Evolutionary conservation across 2,113 vertebrate species (phyloP), one percentile per base, ranked within the genome.

Genomic region (Apus apus): DNA sequence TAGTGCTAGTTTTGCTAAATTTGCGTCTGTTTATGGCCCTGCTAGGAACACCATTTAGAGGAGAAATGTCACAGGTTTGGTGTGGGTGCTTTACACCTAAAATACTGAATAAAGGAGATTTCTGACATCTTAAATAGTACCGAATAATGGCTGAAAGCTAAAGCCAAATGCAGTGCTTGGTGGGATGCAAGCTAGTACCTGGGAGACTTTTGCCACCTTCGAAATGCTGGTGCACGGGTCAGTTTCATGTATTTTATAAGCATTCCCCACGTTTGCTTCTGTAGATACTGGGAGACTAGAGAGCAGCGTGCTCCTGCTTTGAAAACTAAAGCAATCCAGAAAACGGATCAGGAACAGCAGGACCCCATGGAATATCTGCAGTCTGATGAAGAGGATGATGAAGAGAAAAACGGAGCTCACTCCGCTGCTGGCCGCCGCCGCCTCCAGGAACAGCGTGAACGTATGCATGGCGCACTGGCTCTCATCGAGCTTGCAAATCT

Each of bases 401-500:
- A 98, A 6, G 98, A 99, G 51, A 98, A 98, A 32, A 98, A 97
- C 13, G 40, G 53, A 0, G 36, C 94, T 17, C 98, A 97, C 30
- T 98, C 98, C 29, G 98, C 98, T 7, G 98, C 99, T n/a, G 94
- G 96, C 76, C 98, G 98, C 75, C 98, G 98, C 14, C 97, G 98
- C 38, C 98, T 99, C 27, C 99, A 99, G 96, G 99, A 99, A 92
- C 99, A 99, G 89, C 98, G 99, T 4, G 99, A 99, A 96, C 99
- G 99, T 87, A 98, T 99, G 94, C 99, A 99, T 4, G 99, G 99
- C 0, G 99, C 99, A 0, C 97, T 99, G 74, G 99, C 99, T 0
- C 99, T 99, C 90, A 99, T 99, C 5, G 99, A 99, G 99, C 98
- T 99, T 15, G 99, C 99, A 91, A 99, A 99, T 94, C 97, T 99